phyloP scores from a whole-genome alignment of 1,140 invertebrate genomes.

The Pogonognathellus flavescens region DNA sequence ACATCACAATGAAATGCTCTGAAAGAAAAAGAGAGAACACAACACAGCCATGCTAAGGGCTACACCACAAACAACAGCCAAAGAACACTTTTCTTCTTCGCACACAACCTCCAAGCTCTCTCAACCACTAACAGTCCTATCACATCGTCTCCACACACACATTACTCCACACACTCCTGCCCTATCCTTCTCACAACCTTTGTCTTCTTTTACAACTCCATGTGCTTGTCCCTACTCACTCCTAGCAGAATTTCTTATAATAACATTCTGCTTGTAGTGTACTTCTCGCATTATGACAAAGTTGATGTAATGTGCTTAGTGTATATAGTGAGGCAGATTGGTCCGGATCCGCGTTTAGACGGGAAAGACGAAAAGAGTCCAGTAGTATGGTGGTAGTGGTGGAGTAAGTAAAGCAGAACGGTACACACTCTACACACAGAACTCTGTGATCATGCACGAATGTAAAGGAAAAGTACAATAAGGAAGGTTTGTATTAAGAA shows the following conservation, averaged over 20 bases:
- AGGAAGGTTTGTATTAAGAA: background rate
- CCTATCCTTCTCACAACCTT: background rate
- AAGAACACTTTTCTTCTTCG: conserved; percentile 24
- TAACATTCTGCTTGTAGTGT: too few species aligned
- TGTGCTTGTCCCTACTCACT: too few species aligned
- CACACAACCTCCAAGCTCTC: background rate
- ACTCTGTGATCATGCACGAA: background rate
- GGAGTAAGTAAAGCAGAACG: too few species aligned
- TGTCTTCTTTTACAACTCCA: background rate
- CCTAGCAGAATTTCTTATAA: background rate
- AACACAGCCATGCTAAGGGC: background rate
- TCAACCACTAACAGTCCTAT: background rate
- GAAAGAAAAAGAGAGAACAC: background rate
- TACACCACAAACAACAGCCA: conserved; percentile 21
- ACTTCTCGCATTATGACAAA: too few species aligned
- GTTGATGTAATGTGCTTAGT: too few species aligned
- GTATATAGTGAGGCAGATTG: too few species aligned
- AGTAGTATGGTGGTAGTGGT: too few species aligned
- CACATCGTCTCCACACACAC: too few species aligned
- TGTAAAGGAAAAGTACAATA: background rate
- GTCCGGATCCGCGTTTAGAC: too few species aligned
- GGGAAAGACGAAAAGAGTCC: too few species aligned
- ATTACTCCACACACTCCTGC: too few species aligned
- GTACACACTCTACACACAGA: background rate
- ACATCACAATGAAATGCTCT: conserved; percentile 8